These are phyloP conservation scores for Trachurus trachurus DNA, from an alignment of 2,797 vertebrate genomes.

Conservation along the genomic window DNA sequence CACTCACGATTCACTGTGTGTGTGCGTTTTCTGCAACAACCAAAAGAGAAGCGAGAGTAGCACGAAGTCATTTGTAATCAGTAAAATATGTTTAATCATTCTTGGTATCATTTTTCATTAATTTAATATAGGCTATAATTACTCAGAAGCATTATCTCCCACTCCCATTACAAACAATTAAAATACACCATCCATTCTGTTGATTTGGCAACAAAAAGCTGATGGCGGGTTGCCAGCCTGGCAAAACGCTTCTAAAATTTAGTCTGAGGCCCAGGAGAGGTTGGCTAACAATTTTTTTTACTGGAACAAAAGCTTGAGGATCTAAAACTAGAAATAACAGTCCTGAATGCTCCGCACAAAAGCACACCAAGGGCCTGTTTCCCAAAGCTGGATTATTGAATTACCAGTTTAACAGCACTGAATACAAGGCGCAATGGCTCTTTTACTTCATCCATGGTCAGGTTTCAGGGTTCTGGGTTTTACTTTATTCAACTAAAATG, in stretches of 20 bases:
- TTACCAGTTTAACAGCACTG: conserved; percentile 52
- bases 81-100: conserved; percentile 52
- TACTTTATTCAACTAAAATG: conserved; percentile 25
- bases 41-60: not conserved
- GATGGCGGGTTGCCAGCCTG: conserved; percentile 60
- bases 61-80: conserved; percentile 11
- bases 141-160: conserved; percentile 24
- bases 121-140: conserved; percentile 49
- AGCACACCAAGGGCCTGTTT: conserved; percentile 36
- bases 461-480: conserved; percentile 28
- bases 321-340: conserved; percentile 47
- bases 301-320: conserved; percentile 49
- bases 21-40: not conserved
- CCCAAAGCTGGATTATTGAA: conserved; percentile 57
- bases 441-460: conserved; percentile 34
- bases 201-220: conserved; percentile 54
- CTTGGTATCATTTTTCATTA: conserved; percentile 36
- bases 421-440: conserved; percentile 16
- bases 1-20: not conserved
- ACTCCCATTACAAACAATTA: conserved; percentile 53
- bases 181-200: conserved; percentile 58
- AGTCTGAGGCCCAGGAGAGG: conserved; percentile 41
- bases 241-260: conserved; percentile 51
- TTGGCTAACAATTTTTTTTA: conserved; percentile 54
- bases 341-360: conserved; percentile 33